Evolutionary conservation across 2,888 invertebrate genomes (phyloP), one percentile per base, ranked within the genome.

Genomic region (Xanthia togata): DNA sequence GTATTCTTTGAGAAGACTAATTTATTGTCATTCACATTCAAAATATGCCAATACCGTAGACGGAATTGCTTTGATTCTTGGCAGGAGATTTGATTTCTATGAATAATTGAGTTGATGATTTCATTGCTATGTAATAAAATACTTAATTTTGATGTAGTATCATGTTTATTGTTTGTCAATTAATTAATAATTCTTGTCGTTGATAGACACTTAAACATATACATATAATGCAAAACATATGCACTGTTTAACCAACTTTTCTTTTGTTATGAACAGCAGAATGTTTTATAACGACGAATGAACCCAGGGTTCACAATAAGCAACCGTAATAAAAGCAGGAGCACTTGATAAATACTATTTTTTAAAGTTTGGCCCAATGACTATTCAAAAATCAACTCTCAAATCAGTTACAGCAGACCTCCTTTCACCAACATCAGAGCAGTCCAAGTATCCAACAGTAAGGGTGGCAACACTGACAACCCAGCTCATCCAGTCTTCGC

Each of bases 401-500:
- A 47, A 11, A 81, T 78, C 38, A 70, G 50, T 81, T 35, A 44
- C 69, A 59, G 57, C 31, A 50, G 6, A 69, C 41, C 35, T 67
- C 68, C 72, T 78, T 75, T 85, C 73, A 82, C 53, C 76, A 67
- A 70, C 69, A 63, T 77, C 71, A 70, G 81, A 79, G 59, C 62
- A 70, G 59, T 82, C 69, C 70, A 74, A 80, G 77, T 81, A 84
- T 88, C 77, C 81, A 81, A 85, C 73, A 79, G 74, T 70, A 70
- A 76, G 78, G 76, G 82, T 84, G 79, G 72, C 80, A 86, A 78
- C 85, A 86, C 85, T 89, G 81, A 75, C 87, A 78, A 72, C 75
- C 76, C 79, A 75, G 84, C 79, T 87, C 85, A 87, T 88, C 87
- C 80, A 88, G 85, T 87, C 75, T 69, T 80, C 82, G 73, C 75